Evolutionary conservation across 2,113 vertebrate genomes (phyloP).

Genomic region (Gavia stellata): DNA sequence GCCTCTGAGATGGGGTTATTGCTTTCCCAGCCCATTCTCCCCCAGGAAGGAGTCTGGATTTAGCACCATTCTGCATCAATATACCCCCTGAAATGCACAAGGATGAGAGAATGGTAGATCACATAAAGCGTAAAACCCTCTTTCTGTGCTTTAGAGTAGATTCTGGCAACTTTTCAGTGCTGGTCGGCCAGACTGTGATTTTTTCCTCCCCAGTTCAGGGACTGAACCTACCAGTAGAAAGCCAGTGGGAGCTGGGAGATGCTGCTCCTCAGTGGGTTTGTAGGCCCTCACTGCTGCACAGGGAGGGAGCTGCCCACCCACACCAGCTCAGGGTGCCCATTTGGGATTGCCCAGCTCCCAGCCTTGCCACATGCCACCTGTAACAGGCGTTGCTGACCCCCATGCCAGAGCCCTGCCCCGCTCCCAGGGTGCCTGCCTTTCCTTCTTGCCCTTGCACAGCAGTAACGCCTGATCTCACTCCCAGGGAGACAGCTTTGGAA

Average conservation of each 20-base stretch:
- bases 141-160: neutral
- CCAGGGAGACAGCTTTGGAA: neutral
- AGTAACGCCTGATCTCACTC: neutral
- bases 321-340: neutral
- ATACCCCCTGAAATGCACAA: neutral
- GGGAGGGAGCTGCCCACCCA: neutral
- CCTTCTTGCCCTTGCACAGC: neutral
- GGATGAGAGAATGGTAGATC: neutral
- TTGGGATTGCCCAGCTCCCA: neutral
- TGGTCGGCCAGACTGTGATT: neutral
- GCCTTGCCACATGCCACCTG: neutral
- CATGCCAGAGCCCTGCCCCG: neutral
- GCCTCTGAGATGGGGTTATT: neutral
- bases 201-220: neutral
- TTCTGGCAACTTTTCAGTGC: neutral
- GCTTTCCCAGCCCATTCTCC: neutral
- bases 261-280: neutral
- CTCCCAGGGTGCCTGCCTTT: neutral
- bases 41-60: neutral
- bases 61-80: neutral
- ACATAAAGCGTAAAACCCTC: neutral
- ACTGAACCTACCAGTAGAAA: neutral
- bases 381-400: accelerated
- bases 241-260: neutral
- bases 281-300: neutral